Percentiles rank a stretch among this genome's conserved stretches.
phyloP scores from a whole-genome alignment of 2,113 vertebrate genomes.

The Malurus elegans region DNA sequence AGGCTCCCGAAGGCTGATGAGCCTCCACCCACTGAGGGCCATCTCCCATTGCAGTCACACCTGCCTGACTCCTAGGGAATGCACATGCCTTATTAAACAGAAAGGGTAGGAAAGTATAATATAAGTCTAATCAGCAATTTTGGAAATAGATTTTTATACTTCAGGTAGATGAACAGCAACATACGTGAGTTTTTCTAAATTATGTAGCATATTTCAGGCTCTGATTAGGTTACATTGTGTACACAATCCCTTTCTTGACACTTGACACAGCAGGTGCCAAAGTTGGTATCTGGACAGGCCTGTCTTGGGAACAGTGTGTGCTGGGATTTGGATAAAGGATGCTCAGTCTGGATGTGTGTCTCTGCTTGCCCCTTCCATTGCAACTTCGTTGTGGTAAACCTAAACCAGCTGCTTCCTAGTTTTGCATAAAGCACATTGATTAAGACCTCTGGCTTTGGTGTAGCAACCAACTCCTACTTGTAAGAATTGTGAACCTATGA shows the following conservation, averaged over 20 bases:
- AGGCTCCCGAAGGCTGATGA: not conserved
- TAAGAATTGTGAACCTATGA: not conserved
- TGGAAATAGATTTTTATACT: not conserved
- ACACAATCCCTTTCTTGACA: not conserved
- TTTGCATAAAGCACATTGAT: constrained; percentile 24
- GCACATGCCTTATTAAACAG: not conserved
- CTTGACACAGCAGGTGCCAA: constrained; percentile 24
- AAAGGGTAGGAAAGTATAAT: not conserved
- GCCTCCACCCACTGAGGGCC: accelerated
- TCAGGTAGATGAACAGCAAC: not conserved
- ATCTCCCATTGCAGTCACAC: not conserved
- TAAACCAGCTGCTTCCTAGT: constrained; percentile 44
- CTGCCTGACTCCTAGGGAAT: not conserved
- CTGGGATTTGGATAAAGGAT: not conserved
- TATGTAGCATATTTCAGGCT: not conserved
- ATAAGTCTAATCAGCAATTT: not conserved
- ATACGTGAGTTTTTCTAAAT: not conserved
- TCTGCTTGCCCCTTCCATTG: constrained; percentile 47
- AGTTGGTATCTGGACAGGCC: not conserved
- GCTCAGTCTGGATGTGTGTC: not conserved
- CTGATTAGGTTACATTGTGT: not conserved
- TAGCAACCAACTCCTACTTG: not conserved
- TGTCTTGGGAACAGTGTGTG: not conserved
- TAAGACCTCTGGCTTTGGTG: not conserved
- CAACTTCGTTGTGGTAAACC: constrained; percentile 54